Conservation (phyloP, 1,140 invertebrate species). For the Danaus plexippus region DNA sequence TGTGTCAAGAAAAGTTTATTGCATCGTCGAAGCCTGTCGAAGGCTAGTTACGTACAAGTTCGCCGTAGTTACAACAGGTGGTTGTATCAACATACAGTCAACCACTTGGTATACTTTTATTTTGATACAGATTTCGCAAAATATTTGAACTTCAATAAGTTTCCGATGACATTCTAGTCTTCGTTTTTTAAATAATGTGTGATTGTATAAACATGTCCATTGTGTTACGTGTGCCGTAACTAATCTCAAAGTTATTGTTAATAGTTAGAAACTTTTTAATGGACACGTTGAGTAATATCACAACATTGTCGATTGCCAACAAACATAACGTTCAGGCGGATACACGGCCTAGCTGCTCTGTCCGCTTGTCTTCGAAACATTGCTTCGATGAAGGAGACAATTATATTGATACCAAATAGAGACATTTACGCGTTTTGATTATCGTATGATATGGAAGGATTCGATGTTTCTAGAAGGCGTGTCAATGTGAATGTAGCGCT, state of each 20-base stretch:
- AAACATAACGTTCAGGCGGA: conserved; percentile 21
- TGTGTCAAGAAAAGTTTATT: conserved; percentile 31
- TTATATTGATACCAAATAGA: no score
- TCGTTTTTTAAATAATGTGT: no score
- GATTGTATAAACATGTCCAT: no score
- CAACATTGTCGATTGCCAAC: conserved; percentile 16
- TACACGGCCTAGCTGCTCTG: conserved; percentile 5
- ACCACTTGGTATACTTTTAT: conserved; percentile 5
- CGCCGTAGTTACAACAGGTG: conserved; percentile 29
- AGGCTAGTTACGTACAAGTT: conserved; percentile 22
- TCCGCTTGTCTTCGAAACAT: conserved; percentile 11
- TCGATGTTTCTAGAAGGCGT: no score
- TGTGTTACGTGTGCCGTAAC: conserved; percentile 2
- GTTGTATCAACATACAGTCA: conserved; percentile 21
- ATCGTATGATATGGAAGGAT: no score
- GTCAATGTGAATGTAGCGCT: no score
- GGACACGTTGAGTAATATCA: conserved; percentile 22
- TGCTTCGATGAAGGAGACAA: no score
- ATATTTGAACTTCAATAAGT: no score
- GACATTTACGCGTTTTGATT: no score
- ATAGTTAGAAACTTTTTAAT: conserved; percentile 18
- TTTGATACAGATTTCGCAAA: no score
- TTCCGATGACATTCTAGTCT: no score
- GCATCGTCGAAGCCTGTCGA: conserved; percentile 15
- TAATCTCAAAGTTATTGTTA: conserved; percentile 19